Base-by-base conservation (phyloP, 35 echinoderm and acorn worm genomes). In the Apostichopus parvimensis region DNA sequence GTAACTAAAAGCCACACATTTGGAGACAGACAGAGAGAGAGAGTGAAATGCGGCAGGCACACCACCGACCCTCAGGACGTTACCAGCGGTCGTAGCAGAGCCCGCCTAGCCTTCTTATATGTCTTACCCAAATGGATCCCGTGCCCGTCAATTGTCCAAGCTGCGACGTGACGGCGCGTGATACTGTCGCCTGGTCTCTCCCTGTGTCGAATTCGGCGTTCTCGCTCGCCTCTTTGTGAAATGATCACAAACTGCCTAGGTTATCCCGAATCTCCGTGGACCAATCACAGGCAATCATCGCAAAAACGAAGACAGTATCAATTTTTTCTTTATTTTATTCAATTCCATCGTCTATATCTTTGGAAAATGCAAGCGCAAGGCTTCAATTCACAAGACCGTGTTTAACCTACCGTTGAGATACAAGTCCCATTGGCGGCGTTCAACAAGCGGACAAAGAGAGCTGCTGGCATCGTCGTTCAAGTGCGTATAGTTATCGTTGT, bases 371-470 rank as follows among this genome's bases (percentile, higher is more conserved):
- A 75, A 75, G 71, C 71, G 71, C 71, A 75, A 75, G 14, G 71
- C 71, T 22, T 7, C 14, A 59, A 84, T 58, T 84, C 81, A 84
- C 81, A 58, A 84, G 57, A 84, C 81, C 81, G 57, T 84, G 81
- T 58, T 56, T 55, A 53, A 59, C 57, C 21, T 59, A 59, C 57
- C 81, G 81, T 60, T 58, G 81, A 25, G 23, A 84, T 84, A 84
- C 18, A 84, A 84, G 81, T 84, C 81, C 81, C 81, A 84, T 55
- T 45, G 34, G 34, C 81, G 81, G 81, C 81, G 81, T 59, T 59
- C 81, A 23, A 58, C 54, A 17, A 11, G 8, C 54, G 81, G 81
- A 84, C 81, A 84, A 84, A 84, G 81, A 54, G 25, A 59, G 57
- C 56, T 58, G 57, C 54, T 4, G n/a, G 18, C 57, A 25, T 17